Conservation (phyloP, 2,888 invertebrate genomes). For the Dicranocentrus wangi region DNA sequence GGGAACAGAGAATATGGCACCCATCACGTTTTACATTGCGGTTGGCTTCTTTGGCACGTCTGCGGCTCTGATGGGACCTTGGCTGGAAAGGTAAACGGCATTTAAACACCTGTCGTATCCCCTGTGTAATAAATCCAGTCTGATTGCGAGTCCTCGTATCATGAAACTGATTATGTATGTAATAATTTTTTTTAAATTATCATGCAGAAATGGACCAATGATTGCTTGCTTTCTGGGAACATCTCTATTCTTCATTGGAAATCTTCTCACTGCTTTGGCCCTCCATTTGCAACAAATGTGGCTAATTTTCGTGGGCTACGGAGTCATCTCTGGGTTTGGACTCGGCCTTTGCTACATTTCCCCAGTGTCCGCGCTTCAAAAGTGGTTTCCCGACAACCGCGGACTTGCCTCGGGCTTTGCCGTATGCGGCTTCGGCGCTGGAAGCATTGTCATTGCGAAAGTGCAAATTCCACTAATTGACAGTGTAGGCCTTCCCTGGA, state of each 20-base stretch:
- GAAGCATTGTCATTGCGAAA: constrained; percentile 66
- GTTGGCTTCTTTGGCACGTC: constrained; percentile 66
- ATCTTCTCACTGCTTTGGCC: constrained; percentile 63
- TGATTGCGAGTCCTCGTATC: no score
- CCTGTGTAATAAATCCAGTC: no score
- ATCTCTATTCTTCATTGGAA: constrained; percentile 62
- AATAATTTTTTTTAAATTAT: no score
- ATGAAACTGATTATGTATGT: no score
- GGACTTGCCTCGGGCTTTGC: constrained; percentile 69
- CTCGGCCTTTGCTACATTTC: constrained; percentile 67
- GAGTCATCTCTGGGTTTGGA: constrained; percentile 51
- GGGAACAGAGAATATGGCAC: constrained; percentile 64
- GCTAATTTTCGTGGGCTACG: constrained; percentile 64
- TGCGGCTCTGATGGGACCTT: constrained; percentile 70
- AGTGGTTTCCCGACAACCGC: constrained; percentile 70
- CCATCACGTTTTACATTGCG: constrained; percentile 71
- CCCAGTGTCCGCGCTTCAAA: constrained; percentile 68
- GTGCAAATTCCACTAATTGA: constrained; percentile 63
- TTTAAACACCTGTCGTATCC: no score
- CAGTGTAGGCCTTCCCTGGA: constrained; percentile 62
- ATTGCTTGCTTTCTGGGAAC: constrained; percentile 60
- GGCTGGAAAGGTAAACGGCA: constrained; percentile 70
- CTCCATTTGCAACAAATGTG: constrained; percentile 62
- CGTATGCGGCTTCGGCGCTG: constrained; percentile 69
- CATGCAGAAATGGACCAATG: constrained; percentile 67